Percentiles rank a stretch among this genome's conserved stretches.
phyloP scores from a whole-genome alignment of 2,888 invertebrate species.

The Harpalus rubripes region DNA sequence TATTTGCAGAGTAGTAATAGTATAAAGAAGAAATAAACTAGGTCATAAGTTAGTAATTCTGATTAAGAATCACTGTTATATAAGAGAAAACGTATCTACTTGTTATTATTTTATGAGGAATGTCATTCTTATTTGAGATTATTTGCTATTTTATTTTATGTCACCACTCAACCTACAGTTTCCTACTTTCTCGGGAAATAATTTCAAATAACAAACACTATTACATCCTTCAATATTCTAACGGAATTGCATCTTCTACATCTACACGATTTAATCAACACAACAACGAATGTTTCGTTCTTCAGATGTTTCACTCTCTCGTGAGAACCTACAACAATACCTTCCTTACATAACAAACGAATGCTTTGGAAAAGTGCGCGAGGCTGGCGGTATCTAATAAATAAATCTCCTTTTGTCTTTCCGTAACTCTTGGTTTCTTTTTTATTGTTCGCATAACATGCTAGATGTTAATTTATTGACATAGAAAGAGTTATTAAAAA shows the following conservation, averaged over 20 bases:
- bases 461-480: conserved; percentile 1
- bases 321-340: conserved; percentile 15
- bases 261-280: conserved; percentile 3
- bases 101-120: neutral
- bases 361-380: conserved; percentile 36
- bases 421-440: conserved; percentile 46
- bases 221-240: conserved; percentile 40
- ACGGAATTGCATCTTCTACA: conserved; percentile 17
- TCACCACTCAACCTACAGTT: conserved; percentile 1
- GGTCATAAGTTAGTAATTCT: too few species aligned
- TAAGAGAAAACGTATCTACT: too few species aligned
- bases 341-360: conserved; percentile 29
- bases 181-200: conserved; percentile 5
- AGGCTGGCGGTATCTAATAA: conserved; percentile 32
- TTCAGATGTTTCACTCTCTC: neutral
- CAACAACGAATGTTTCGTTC: conserved; percentile 2
- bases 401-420: conserved; percentile 45
- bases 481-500: conserved; percentile 18
- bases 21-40: too few species aligned
- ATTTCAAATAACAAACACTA: neutral
- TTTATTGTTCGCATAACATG: conserved; percentile 16
- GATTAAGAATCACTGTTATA: too few species aligned
- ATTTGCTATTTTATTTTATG: neutral
- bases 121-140: neutral
- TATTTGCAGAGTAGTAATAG: too few species aligned